Conservation (phyloP, 2,113 vertebrate genomes). For the Oncorhynchus clarkii region DNA sequence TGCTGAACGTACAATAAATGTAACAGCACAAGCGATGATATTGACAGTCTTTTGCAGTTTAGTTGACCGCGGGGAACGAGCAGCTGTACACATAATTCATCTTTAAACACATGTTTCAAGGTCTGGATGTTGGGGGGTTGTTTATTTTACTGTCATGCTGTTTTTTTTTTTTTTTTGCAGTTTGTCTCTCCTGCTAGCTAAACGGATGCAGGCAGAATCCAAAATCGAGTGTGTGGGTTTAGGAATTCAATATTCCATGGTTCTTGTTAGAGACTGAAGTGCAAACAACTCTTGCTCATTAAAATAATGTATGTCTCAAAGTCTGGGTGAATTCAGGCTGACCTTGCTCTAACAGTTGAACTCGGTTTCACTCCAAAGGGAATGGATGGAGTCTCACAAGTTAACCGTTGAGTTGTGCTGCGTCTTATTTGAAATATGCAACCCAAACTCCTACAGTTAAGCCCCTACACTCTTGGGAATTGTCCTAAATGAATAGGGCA, state of each 20-base stretch:
- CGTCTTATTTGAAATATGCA: no score
- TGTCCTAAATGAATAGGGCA: no score
- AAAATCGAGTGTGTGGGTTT: slow-evolving; percentile 29
- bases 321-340: not conserved
- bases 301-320: slow-evolving; percentile 52
- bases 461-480: no score
- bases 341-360: not conserved
- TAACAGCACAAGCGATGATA: not conserved
- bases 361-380: not conserved
- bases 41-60: no score
- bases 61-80: no score
- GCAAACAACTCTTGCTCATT: slow-evolving; percentile 45
- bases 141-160: not conserved
- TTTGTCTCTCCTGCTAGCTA: slow-evolving; percentile 4
- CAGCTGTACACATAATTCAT: not conserved
- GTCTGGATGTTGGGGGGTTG: no score
- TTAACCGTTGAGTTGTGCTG: no score
- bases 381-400: not conserved
- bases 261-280: slow-evolving; percentile 32
- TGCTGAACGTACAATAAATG: not conserved
- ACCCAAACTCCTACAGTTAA: no score
- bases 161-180: not conserved
- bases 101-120: not conserved
- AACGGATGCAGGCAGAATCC: slow-evolving; percentile 17
- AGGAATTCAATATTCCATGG: slow-evolving; percentile 40